Evolutionary conservation across 2,888 invertebrate genomes (phyloP).

Genomic region (Notodonta dromedarius): DNA sequence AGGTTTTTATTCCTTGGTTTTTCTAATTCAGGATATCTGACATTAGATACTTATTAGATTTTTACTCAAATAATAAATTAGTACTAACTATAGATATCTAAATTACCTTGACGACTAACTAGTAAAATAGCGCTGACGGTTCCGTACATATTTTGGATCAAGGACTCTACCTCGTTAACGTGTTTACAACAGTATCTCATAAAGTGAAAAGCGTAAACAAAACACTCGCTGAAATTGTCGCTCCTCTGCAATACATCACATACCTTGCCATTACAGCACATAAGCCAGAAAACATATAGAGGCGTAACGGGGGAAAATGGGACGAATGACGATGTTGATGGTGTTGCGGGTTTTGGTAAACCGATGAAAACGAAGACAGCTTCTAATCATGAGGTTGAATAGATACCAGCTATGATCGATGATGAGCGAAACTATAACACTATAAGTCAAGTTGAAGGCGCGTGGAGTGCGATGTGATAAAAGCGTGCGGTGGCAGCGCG

Average conservation of each 20-base stretch:
- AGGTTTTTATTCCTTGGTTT: no score
- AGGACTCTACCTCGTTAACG: neutral
- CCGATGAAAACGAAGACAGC: neutral
- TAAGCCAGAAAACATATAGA: neutral
- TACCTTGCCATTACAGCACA: neutral
- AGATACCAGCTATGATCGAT: neutral
- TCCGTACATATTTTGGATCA: neutral
- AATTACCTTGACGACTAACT: neutral
- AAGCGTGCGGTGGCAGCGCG: slow-evolving; percentile 70
- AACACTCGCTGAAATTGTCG: slow-evolving; percentile 1
- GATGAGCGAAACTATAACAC: slow-evolving; percentile 38
- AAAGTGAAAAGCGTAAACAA: slow-evolving; percentile 13
- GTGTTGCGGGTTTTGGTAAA: neutral
- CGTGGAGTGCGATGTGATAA: slow-evolving; percentile 75
- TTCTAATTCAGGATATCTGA: no score
- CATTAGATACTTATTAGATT: no score
- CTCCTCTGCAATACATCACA: neutral
- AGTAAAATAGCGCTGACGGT: neutral
- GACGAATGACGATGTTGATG: neutral
- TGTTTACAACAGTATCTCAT: slow-evolving; percentile 14
- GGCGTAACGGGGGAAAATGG: neutral
- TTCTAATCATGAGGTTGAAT: neutral
- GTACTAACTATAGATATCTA: neutral
- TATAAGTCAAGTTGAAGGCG: slow-evolving; percentile 78
- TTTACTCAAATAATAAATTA: neutral